Base-by-base conservation (phyloP, 2,113 vertebrate species). In the Salminus brasiliensis region DNA sequence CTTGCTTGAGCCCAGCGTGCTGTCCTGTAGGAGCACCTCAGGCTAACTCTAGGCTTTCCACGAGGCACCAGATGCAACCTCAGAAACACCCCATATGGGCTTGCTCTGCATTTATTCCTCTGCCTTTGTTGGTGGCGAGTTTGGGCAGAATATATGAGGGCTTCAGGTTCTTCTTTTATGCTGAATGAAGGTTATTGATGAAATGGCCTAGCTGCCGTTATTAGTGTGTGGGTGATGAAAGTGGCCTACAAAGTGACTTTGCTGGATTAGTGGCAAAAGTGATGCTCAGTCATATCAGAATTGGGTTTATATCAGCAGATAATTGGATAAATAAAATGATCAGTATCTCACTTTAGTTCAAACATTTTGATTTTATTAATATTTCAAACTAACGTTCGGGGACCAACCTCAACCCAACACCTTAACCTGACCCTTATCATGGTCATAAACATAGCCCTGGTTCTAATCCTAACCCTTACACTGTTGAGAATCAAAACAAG, bases 151-250 rank as follows among this genome's bases (percentile, higher is more conserved):
- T 32, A 66, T 63, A 23, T 62, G 49, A 63, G 43, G 1, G 29
- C 69, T 49, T 36, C 18, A 16, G 36, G 36, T 25, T 62, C 25
- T 30, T 29, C 47, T 41, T 55, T 29, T 49, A 55, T 49, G 13
- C 29, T 71, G 65, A 71, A 71, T 47, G 67, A 71, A 76, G 63
- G 41, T 49, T 71, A 78, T 47, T 76, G 59, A 76, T 67, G 74
- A 67, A 52, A 16, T 39, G 21, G 7, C 9, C n/a, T 43, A 32
- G 12, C 36, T 66, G 60, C 36, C 27, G 32, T 18, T 76, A 53
- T 15, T 41, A 47, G 59, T 7, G 36, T 23, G 45, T 76, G 52
- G 30, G 21, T 63, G 60, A 76, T 66, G 60, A 76, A 76, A 25
- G 43, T 13, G 34, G 60, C 30, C 45, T 76, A 25, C 11, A 16